Evolutionary conservation across 2,113 vertebrate species (phyloP), one percentile per base, ranked within the genome.

Genomic region (Dipodomys ordii): DNA sequence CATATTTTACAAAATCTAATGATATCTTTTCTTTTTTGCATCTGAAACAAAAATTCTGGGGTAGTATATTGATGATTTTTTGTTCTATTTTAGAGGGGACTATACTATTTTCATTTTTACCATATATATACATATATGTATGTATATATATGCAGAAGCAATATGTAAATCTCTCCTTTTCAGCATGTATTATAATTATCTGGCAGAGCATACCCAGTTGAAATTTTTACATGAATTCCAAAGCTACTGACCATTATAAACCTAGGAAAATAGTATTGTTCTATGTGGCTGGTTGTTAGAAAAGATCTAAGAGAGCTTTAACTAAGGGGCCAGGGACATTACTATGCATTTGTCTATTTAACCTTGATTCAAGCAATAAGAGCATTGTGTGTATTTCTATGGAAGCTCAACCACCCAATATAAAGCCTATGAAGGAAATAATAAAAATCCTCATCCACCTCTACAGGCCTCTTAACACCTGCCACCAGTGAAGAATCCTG

Each of bases 311-410:
- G 88, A 96, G 71, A 93, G 92, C 76, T 82, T 72, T 95, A 96
- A 91, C 88, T 93, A 96, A 96, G 96, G 72, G 97, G 97, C 97
- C 97, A 97, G 97, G 97, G 97, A 97, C 97, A 96, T 95, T 89
- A 95, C 94, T 94, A 96, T 91, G 96, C 69, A 82, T 97, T 95
- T 97, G 93, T 97, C 95, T 97, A 77, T 97, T 97, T 97, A 97
- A 97, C 97, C 97, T 97, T 97, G 97, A 97, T 97, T 97, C 88
- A 96, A 88, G 96, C 77, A 93, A 93, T 93, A 93, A 97, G 86
- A 96, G 92, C 88, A 96, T 97, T 97, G 96, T 97, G 44, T 96
- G 68, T 35, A 97, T 97, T 97, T 97, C 96, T 96, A 93, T 97
- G 92, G 83, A 91, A 79, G 85, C 96, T 96, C 96, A 94, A 93